phyloP scores from a whole-genome alignment of 2,888 invertebrate genomes.

The Mesorhabditis spiculigera region DNA sequence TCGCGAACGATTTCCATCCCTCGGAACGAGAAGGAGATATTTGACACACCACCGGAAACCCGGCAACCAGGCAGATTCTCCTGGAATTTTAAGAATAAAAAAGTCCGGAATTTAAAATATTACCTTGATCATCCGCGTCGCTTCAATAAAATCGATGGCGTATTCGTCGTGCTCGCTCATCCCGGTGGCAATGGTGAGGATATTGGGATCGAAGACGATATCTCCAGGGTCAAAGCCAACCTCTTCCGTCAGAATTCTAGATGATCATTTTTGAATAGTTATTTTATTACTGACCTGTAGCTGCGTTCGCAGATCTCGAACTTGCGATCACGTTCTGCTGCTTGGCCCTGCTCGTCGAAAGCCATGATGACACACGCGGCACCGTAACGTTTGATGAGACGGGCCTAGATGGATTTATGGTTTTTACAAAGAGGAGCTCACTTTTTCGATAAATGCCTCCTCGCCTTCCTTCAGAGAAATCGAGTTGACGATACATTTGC shows the following conservation, averaged over 20 bases:
- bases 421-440: slow-evolving; percentile 7
- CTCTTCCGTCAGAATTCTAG: slow-evolving; percentile 63
- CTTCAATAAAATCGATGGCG: slow-evolving; percentile 65
- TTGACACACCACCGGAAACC: slow-evolving; percentile 67
- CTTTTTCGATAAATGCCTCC: slow-evolving; percentile 62
- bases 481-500: slow-evolving; percentile 67
- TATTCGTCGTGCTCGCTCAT: slow-evolving; percentile 67
- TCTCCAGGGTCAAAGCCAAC: slow-evolving; percentile 65
- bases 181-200: slow-evolving; percentile 68
- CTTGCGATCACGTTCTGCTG: slow-evolving; percentile 64
- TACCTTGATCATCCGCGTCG: slow-evolving; percentile 64
- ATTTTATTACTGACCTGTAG: slow-evolving; percentile 22
- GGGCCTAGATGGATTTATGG: slow-evolving; percentile 58
- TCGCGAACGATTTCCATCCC: slow-evolving; percentile 63
- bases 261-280: slow-evolving; percentile 35
- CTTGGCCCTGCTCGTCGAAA: slow-evolving; percentile 68
- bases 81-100: slow-evolving; percentile 36
- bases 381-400: slow-evolving; percentile 63
- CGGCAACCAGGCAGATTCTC: slow-evolving; percentile 62
- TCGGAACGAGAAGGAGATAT: slow-evolving; percentile 67
- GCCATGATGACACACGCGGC: slow-evolving; percentile 68
- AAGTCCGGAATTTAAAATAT: background rate
- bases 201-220: slow-evolving; percentile 68
- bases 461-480: slow-evolving; percentile 68
- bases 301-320: slow-evolving; percentile 65